Conservation (phyloP, 2,113 vertebrate genomes). For the Esox niger region DNA sequence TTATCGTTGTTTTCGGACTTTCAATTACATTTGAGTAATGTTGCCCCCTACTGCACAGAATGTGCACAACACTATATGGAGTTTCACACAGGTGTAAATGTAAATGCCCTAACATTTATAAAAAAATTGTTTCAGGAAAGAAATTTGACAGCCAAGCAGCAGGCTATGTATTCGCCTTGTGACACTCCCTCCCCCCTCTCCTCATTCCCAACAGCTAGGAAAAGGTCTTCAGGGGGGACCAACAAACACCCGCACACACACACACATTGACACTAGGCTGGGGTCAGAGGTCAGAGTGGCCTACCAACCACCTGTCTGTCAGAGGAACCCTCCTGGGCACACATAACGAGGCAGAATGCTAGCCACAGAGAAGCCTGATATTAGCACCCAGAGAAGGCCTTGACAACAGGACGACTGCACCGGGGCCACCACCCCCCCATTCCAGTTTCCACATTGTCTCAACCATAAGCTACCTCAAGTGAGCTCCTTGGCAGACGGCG, state of each 20-base stretch:
- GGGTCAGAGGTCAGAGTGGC: slow-evolving; percentile 26
- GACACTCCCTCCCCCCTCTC: not conserved
- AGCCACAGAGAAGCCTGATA: too few species aligned
- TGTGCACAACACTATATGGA: too few species aligned
- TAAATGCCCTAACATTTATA: too few species aligned
- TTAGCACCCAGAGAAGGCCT: too few species aligned
- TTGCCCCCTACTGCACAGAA: too few species aligned
- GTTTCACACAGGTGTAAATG: too few species aligned
- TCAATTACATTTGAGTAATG: too few species aligned
- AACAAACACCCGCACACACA: not conserved
- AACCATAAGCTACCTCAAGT: not conserved
- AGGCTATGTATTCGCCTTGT: too few species aligned
- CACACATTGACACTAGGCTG: slow-evolving; percentile 3
- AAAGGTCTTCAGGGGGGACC: not conserved
- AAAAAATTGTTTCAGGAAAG: too few species aligned
- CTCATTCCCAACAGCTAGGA: not conserved
- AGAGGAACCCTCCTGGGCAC: not conserved
- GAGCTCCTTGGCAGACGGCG: not conserved
- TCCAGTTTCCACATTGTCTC: slow-evolving; percentile 13
- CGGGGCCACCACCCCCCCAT: not conserved
- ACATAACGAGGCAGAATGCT: slow-evolving; percentile 6
- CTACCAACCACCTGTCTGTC: slow-evolving; percentile 38
- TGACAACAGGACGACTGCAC: too few species aligned
- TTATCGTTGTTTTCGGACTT: too few species aligned
- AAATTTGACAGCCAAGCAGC: too few species aligned